Evolutionary conservation across 2,888 invertebrate species (phyloP).

Genomic region (Calameuta pallipes): DNA sequence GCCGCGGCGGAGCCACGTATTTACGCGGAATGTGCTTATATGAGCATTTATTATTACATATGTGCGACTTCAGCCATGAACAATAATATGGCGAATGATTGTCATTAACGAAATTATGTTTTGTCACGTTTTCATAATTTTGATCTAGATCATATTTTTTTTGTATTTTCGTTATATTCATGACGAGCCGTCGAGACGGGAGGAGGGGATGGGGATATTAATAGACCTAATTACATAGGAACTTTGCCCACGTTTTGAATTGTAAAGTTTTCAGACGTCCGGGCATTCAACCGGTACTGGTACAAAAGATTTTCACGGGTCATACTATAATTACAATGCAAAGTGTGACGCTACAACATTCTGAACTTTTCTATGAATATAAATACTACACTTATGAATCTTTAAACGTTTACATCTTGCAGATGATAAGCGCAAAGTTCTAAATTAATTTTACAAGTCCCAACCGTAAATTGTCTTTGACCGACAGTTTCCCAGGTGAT

Average conservation of each 20-base stretch:
- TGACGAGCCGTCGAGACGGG: too few species aligned
- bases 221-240: neutral
- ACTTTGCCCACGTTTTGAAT: neutral
- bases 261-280: neutral
- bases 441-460: neutral
- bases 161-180: too few species aligned
- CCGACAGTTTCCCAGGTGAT: neutral
- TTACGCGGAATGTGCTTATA: slow-evolving; percentile 14
- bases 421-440: neutral
- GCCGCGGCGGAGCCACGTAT: neutral
- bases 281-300: neutral
- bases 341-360: neutral
- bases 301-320: neutral
- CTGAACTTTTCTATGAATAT: neutral
- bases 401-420: neutral
- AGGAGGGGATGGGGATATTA: neutral
- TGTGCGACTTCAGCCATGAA: neutral
- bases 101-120: neutral
- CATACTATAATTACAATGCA: neutral
- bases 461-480: neutral
- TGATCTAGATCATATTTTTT: neutral
- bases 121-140: neutral
- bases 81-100: neutral
- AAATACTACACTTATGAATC: neutral
- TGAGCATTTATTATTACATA: neutral